These are phyloP conservation scores for Drosophila trapezifrons DNA, from an alignment of 1,140 invertebrate genomes.

Conservation along the genomic window DNA sequence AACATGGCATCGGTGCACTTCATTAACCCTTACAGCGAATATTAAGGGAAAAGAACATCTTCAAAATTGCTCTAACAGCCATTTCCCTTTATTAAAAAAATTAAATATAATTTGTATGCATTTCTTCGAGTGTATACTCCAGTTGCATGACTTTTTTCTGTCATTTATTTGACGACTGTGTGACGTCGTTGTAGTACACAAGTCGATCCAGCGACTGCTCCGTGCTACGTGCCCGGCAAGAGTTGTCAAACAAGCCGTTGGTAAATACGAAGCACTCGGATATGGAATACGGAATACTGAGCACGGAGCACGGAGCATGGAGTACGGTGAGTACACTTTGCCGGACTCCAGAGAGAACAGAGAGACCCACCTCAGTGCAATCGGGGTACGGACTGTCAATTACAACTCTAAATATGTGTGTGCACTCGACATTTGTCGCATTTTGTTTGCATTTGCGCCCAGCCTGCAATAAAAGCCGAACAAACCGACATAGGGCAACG, in stretches of 20 bases:
- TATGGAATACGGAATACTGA: slow-evolving; percentile 12
- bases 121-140: slow-evolving; percentile 14
- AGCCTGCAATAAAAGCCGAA: slow-evolving; percentile 72
- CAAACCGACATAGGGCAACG: slow-evolving; percentile 57
- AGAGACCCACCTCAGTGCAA: slow-evolving; percentile 33
- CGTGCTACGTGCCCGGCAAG: slow-evolving; percentile 71
- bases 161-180: slow-evolving; percentile 67
- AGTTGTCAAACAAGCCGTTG: slow-evolving; percentile 76
- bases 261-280: slow-evolving; percentile 49
- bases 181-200: slow-evolving; percentile 71
- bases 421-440: slow-evolving; percentile 63
- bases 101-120: neutral
- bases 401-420: slow-evolving; percentile 61
- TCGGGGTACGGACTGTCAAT: slow-evolving; percentile 43
- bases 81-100: neutral
- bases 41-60: neutral
- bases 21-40: neutral
- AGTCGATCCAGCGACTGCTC: slow-evolving; percentile 68
- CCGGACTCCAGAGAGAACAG: slow-evolving; percentile 36
- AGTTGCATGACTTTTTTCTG: slow-evolving; percentile 24
- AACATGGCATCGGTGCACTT: neutral
- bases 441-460: slow-evolving; percentile 77
- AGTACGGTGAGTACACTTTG: slow-evolving; percentile 8
- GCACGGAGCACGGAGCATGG: slow-evolving; percentile 9
- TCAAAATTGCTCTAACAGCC: neutral